Evolutionary conservation across 2,888 invertebrate species (phyloP), one percentile per base, ranked within the genome.

Genomic region (Steromphala cineraria): DNA sequence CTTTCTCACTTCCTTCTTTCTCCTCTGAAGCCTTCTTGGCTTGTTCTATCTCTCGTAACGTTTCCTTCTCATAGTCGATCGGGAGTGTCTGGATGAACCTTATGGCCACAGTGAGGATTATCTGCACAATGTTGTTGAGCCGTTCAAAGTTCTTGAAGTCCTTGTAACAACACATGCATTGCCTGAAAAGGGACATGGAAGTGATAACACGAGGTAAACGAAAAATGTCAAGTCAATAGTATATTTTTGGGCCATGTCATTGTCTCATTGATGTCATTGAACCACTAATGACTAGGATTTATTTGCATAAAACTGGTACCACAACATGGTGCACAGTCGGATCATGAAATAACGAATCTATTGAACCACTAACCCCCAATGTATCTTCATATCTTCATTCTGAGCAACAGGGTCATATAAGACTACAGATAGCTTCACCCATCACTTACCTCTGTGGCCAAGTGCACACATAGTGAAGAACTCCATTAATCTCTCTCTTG

Each of bases 111-210:
- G 96, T 96, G 83, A 98, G 95, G 88, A 98, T 95, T 85, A 97
- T 96, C 93, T 98, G 98, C 55, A 97, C 96, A 89, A 98, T 95
- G 91, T 96, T 95, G 93, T 97, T 97, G 93, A 98, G 97, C 88
- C 97, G 95, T 92, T 98, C 98, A 94, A 97, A 96, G 94, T 98
- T 98, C 94, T 97, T 97, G 81, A 96, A 95, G 94, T 98, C 98
- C 89, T 98, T 95, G 94, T 97, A 98, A 94, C 97, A 97, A 94
- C 98, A 98, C 96, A 98, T 97, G 93, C 98, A 98, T 94, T 98
- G 98, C 93, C 97, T 97, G 94, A 82, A 95, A n/a, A n/a, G n/a
- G n/a, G n/a, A n/a, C n/a, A n/a, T n/a, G n/a, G n/a, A n/a, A n/a
- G n/a, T n/a, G n/a, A n/a, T n/a, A n/a, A n/a, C n/a, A 2, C 7